phyloP scores from a whole-genome alignment of 1,140 invertebrate species.

The Scaptomyza montana region DNA sequence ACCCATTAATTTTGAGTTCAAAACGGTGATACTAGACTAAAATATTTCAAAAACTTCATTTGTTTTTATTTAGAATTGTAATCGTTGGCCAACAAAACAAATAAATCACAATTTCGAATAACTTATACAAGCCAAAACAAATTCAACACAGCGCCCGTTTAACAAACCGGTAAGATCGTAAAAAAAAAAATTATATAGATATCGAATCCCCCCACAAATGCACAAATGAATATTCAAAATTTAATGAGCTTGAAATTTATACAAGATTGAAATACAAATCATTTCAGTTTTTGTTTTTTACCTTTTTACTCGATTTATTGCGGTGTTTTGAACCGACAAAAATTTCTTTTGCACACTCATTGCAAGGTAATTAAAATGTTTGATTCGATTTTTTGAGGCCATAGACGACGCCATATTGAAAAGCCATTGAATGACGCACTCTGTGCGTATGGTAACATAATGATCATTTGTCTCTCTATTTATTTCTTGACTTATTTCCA shows the following conservation, averaged over 20 bases:
- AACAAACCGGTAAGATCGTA: neutral
- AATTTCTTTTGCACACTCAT: constrained; percentile 80
- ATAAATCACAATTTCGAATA: neutral
- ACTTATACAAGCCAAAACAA: neutral
- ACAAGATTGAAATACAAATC: constrained; percentile 55
- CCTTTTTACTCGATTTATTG: constrained; percentile 8
- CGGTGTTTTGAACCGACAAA: constrained; percentile 25
- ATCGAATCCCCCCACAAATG: constrained; percentile 30
- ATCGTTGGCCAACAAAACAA: neutral
- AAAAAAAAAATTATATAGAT: neutral
- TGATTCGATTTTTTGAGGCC: constrained; percentile 57
- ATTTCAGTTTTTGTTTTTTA: constrained; percentile 32
- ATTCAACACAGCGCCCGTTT: neutral
- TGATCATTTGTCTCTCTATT: constrained; percentile 45
- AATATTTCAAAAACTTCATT: neutral
- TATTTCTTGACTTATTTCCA: constrained; percentile 75
- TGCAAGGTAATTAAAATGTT: constrained; percentile 83
- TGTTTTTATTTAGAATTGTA: too few species aligned
- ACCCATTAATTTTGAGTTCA: constrained; percentile 10
- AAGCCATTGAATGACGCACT: constrained; percentile 34
- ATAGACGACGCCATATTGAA: constrained; percentile 64
- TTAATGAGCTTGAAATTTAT: constrained; percentile 66
- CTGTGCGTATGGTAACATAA: constrained; percentile 47
- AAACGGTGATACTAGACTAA: neutral
- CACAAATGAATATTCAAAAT: constrained; percentile 52